phyloP scores from a whole-genome alignment of 1,140 invertebrate species.

The Pristionchus pacificus region DNA sequence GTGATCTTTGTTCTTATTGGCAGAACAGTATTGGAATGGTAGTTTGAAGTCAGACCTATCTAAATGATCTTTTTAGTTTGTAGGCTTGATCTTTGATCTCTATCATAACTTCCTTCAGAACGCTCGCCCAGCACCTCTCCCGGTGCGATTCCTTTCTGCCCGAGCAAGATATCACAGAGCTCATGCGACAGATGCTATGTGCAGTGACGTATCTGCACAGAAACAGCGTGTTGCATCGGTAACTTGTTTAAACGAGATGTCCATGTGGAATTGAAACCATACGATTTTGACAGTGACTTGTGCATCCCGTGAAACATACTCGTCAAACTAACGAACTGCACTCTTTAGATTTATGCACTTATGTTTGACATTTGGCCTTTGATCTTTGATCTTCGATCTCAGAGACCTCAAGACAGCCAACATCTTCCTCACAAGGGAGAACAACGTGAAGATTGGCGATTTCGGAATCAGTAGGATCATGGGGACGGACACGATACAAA shows the following conservation, averaged over 20 bases:
- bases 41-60: too few relatives aligned
- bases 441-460: constrained; percentile 64
- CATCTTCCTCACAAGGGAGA: constrained; percentile 69
- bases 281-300: too few relatives aligned
- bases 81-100: not conserved
- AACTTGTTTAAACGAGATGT: constrained; percentile 27
- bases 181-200: constrained; percentile 70
- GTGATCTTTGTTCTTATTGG: too few relatives aligned
- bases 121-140: constrained; percentile 67
- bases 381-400: constrained; percentile 39
- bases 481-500: constrained; percentile 65
- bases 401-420: constrained; percentile 76
- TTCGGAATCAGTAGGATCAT: constrained; percentile 78
- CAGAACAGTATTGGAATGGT: too few relatives aligned
- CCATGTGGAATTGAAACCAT: too few relatives aligned
- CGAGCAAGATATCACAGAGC: constrained; percentile 66
- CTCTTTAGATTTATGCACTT: too few relatives aligned
- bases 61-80: too few relatives aligned
- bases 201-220: constrained; percentile 72
- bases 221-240: constrained; percentile 72
- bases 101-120: too few relatives aligned
- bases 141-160: constrained; percentile 61
- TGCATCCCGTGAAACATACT: too few relatives aligned
- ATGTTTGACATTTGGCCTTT: too few relatives aligned
- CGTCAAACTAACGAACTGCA: too few relatives aligned